Evolutionary conservation across 2,113 vertebrate genomes (phyloP).

Genomic region (Cephalopholis sonnerati): DNA sequence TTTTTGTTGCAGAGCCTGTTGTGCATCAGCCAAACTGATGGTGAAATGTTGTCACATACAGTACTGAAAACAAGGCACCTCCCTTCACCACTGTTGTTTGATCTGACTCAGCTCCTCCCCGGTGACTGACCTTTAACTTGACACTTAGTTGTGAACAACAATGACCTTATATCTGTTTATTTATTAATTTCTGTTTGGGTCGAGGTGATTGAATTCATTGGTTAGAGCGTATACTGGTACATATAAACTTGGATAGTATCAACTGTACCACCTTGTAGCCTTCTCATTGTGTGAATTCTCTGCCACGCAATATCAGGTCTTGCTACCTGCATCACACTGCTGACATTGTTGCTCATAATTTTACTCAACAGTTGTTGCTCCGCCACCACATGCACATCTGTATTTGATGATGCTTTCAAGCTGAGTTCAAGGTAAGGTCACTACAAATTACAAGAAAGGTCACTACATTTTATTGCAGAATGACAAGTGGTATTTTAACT

Average conservation of each 20-base stretch:
- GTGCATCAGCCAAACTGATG: constrained; percentile 60
- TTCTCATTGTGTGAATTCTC: neutral
- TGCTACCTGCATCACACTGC: neutral
- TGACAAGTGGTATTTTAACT: constrained; percentile 63
- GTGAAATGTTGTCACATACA: constrained; percentile 53
- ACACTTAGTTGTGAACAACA: constrained; percentile 40
- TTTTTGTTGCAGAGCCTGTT: constrained; percentile 49
- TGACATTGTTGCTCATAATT: constrained; percentile 5
- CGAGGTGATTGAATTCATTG: neutral
- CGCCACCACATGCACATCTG: constrained; percentile 59
- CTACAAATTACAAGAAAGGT: constrained; percentile 66
- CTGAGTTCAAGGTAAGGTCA: constrained; percentile 67
- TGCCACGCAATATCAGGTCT: neutral
- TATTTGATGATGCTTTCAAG: constrained; percentile 64
- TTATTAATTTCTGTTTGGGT: constrained; percentile 16
- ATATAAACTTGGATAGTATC: neutral
- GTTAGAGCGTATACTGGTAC: neutral
- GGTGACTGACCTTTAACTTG: constrained; percentile 49
- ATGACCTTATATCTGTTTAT: constrained; percentile 19
- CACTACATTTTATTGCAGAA: constrained; percentile 51
- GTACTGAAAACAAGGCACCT: constrained; percentile 26
- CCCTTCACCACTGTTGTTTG: constrained; percentile 16
- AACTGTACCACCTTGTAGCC: neutral
- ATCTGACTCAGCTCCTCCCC: constrained; percentile 24
- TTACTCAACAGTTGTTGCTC: constrained; percentile 24